A percentile compares a stretch with the other conserved stretches of the same genome.
These are phyloP conservation scores for Lepidocyrtinus sp. DNA, from an alignment of 2,888 invertebrate genomes.

Conservation along the genomic window DNA sequence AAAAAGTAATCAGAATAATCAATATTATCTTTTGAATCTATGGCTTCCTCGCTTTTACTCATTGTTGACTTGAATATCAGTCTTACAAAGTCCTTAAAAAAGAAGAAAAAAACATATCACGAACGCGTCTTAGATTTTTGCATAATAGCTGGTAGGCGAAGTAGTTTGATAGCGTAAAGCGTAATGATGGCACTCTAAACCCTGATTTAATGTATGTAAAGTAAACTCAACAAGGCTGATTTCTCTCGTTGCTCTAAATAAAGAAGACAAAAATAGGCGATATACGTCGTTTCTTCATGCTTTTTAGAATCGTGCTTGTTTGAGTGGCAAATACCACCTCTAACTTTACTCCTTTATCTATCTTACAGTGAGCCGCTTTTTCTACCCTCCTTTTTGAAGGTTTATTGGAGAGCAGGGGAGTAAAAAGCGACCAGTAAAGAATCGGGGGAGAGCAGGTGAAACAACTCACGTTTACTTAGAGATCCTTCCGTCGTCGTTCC, in stretches of 20 bases:
- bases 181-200: constrained; percentile 21
- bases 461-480: not conserved
- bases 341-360: constrained; percentile 7
- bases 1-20: constrained; percentile 57
- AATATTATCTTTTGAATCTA: constrained; percentile 39
- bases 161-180: no score
- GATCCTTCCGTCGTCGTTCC: constrained; percentile 5
- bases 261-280: constrained; percentile 34
- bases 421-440: constrained; percentile 3
- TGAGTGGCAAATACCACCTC: constrained; percentile 36
- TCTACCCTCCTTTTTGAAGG: not conserved
- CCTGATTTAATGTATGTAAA: constrained; percentile 45
- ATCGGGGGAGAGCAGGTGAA: constrained; percentile 25
- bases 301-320: constrained; percentile 33
- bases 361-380: constrained; percentile 28
- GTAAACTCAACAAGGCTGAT: constrained; percentile 43
- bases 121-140: constrained; percentile 20
- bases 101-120: no score
- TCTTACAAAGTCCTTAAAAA: constrained; percentile 16
- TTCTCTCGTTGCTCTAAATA: constrained; percentile 31
- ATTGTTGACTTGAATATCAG: constrained; percentile 35
- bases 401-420: not conserved
- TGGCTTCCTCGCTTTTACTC: constrained; percentile 33
- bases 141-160: constrained; percentile 33
- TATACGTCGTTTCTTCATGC: constrained; percentile 5